Percentiles rank a stretch among this genome's conserved stretches.
Evolutionary conservation across 2,113 vertebrate species (phyloP).

Genomic region (Pterocles orientalis): DNA sequence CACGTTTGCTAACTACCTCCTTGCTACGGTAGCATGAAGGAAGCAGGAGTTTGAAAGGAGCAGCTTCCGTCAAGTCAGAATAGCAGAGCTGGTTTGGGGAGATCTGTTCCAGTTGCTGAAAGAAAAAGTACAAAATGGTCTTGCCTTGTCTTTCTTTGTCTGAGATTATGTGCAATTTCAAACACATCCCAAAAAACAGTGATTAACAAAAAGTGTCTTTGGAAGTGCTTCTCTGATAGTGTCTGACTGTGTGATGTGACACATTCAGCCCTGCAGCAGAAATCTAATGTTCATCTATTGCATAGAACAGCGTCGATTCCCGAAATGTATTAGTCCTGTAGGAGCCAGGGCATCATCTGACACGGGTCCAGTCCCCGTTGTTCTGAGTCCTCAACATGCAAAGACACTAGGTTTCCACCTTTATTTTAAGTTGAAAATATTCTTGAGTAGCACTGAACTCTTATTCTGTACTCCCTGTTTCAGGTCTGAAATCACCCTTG

Average conservation of each 20-base stretch:
- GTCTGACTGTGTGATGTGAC: background rate
- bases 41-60: conserved; percentile 29
- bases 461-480: background rate
- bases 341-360: background rate
- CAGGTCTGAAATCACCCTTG: background rate
- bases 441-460: background rate
- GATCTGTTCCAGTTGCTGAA: background rate
- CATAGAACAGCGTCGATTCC: background rate
- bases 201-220: background rate
- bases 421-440: background rate
- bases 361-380: background rate
- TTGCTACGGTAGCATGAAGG: background rate
- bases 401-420: background rate
- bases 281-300: background rate
- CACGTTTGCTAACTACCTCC: background rate
- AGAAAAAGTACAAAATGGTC: background rate
- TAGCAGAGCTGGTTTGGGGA: background rate
- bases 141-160: conserved; percentile 38
- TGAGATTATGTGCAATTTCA: background rate
- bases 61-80: background rate
- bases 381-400: background rate
- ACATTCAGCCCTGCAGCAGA: background rate
- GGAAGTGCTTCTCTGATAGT: background rate
- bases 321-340: background rate
- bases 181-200: background rate